A percentile compares a stretch with the other conserved stretches of the same genome.
These are phyloP conservation scores for Poeciliopsis infans DNA, from an alignment of 2,797 vertebrate genomes.

Conservation along the genomic window DNA sequence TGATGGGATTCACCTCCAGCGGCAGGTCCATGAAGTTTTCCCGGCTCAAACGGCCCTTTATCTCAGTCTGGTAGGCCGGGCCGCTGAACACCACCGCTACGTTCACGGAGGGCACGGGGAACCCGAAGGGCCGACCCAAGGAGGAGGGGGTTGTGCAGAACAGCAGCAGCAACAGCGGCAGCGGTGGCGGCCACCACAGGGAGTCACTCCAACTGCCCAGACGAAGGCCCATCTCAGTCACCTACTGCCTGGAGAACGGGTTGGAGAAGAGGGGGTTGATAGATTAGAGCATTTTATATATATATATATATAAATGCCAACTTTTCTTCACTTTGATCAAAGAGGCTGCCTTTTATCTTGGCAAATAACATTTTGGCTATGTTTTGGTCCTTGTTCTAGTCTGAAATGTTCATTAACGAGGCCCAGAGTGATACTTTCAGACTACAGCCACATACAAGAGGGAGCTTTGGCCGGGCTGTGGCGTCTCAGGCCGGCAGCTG, in stretches of 20 bases:
- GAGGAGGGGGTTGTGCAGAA: constrained; percentile 63
- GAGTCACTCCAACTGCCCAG: constrained; percentile 78
- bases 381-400: constrained; percentile 25
- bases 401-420: constrained; percentile 61
- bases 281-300: constrained; percentile 26
- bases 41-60: constrained; percentile 87
- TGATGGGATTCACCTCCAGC: constrained; percentile 93
- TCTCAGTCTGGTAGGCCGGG: constrained; percentile 86
- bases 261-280: constrained; percentile 10
- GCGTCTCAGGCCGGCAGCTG: constrained; percentile 72
- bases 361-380: constrained; percentile 55
- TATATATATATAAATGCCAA: not conserved
- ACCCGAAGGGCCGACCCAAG: constrained; percentile 75
- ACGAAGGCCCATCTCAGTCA: constrained; percentile 84
- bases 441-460: constrained; percentile 42
- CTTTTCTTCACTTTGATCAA: not conserved
- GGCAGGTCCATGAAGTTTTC: constrained; percentile 97
- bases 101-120: constrained; percentile 84
- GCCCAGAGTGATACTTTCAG: constrained; percentile 67
- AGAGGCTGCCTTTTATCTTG: constrained; percentile 45
- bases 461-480: constrained; percentile 58
- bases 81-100: constrained; percentile 95
- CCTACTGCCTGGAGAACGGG: constrained; percentile 78
- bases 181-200: constrained; percentile 75
- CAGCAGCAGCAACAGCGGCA: constrained; percentile 67